Evolutionary conservation across 2,113 vertebrate species (phyloP).

Genomic region (Morone saxatilis): DNA sequence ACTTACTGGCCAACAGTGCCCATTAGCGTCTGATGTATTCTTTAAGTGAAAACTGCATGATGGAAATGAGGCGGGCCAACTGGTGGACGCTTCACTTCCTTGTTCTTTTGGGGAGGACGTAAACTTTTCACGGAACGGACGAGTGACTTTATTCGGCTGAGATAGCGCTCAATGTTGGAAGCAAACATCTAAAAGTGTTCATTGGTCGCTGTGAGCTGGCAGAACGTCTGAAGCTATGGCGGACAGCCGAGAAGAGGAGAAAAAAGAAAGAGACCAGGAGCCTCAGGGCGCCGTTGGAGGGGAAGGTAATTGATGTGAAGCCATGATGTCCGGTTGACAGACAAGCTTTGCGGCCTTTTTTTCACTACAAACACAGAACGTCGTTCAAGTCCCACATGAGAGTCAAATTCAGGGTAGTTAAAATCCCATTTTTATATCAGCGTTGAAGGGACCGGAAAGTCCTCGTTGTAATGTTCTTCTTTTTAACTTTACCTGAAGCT

Average conservation of each 20-base stretch:
- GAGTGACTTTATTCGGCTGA: accelerated
- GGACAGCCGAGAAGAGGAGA: conserved; percentile 49
- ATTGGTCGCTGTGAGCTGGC: neutral
- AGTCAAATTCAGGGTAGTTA: no score
- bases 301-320: conserved; percentile 73
- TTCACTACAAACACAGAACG: no score
- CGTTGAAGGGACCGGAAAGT: neutral
- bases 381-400: neutral
- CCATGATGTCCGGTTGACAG: neutral
- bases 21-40: no score
- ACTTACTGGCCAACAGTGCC: no score
- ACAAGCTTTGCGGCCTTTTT: neutral
- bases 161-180: neutral
- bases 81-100: conserved; percentile 63
- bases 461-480: no score
- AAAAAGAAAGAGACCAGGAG: conserved; percentile 24
- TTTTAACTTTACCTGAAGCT: no score
- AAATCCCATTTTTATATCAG: neutral
- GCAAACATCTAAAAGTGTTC: accelerated
- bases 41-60: no score
- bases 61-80: neutral
- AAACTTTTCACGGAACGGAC: neutral
- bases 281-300: conserved; percentile 74
- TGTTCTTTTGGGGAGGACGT: conserved; percentile 16
- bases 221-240: conserved; percentile 64